Base-by-base conservation (phyloP, 2,888 invertebrate genomes). In the Clepsis dumicolana region DNA sequence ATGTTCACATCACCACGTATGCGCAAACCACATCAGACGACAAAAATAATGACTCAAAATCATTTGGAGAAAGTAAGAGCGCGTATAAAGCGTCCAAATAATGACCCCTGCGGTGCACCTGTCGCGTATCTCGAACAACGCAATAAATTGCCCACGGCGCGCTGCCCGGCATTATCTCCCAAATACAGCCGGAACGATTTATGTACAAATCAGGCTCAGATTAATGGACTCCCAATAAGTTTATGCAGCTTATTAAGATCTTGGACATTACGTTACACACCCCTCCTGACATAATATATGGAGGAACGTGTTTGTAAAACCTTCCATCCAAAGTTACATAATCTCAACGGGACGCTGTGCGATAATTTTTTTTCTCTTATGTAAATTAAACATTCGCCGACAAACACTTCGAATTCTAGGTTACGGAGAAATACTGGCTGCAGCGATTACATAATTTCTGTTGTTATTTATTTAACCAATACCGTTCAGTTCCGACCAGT, bases 31-130 rank as follows among this genome's bases (percentile, higher is more conserved):
- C 62, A 66, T 64, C 70, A 70, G 38, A 71, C 25, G 60, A 64
- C 65, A 71, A 64, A 70, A 73, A 67, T 65, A 65, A 68, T 56
- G 65, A 63, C 64, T 67, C 78, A 74, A 76, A 77, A 77, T 75
- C 75, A 80, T 80, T 80, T 74, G 81, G 90, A 86, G 90, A 91
- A 91, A 92, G 91, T 89, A 85, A 87, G 79, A 88, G 85, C 84
- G 84, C 85, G 82, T 85, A 86, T 80, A 85, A 87, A 82, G 50
- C 70, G 72, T 66, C 76, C 75, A 75, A 80, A 75, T 72, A 68
- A 61, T 87, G 89, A 90, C 88, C 89, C 80, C 81, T 78, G 82
- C 62, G 75, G 82, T 75, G 79, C 85, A 89, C 85, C 86, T 85
- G 85, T 79, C 78, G 71, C 74, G 71, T 71, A 71, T 67, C 65